phyloP scores from a whole-genome alignment of 2,113 vertebrate genomes.

The Myotis lucifugus region DNA sequence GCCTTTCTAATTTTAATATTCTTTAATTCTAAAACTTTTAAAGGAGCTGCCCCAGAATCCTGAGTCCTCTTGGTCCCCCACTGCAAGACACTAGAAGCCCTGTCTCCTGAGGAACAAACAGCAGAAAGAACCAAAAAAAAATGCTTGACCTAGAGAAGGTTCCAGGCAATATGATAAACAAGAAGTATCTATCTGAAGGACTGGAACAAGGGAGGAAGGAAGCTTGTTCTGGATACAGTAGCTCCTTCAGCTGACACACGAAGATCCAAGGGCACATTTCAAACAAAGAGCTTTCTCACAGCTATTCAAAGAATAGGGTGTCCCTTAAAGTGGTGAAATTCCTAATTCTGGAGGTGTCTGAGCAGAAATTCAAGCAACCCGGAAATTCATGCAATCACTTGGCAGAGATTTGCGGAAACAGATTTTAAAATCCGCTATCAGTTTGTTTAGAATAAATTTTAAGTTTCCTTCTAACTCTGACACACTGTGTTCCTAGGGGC shows the following conservation, averaged over 20 bases:
- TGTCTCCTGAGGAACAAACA: slow-evolving; percentile 18
- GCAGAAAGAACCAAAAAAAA: slow-evolving; percentile 42
- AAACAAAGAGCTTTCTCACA: slow-evolving; percentile 58
- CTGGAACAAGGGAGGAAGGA: slow-evolving; percentile 58
- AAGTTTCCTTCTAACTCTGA: slow-evolving; percentile 39
- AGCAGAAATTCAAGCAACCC: slow-evolving; percentile 59
- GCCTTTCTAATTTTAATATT: slow-evolving; percentile 23
- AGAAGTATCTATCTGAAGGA: slow-evolving; percentile 18
- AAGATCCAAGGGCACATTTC: slow-evolving; percentile 59
- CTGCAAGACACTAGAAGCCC: slow-evolving; percentile 20
- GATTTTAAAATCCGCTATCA: slow-evolving; percentile 44
- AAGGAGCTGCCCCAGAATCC: slow-evolving; percentile 1
- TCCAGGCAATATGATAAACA: neutral
- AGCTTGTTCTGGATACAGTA: slow-evolving; percentile 25
- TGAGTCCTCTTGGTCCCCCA: slow-evolving; percentile 10
- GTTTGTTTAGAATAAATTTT: slow-evolving; percentile 56
- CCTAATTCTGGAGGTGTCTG: slow-evolving; percentile 10
- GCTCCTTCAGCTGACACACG: slow-evolving; percentile 54
- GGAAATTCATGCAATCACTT: slow-evolving; percentile 59
- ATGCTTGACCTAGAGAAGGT: slow-evolving; percentile 15
- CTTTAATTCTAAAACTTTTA: slow-evolving; percentile 44
- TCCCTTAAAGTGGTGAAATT: slow-evolving; percentile 25
- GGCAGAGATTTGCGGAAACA: slow-evolving; percentile 32
- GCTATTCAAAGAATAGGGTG: slow-evolving; percentile 47
- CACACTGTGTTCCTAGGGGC: neutral